phyloP scores from a whole-genome alignment of 92 coral and sea anemone genomes.

The Chrysogorgia sp. region DNA sequence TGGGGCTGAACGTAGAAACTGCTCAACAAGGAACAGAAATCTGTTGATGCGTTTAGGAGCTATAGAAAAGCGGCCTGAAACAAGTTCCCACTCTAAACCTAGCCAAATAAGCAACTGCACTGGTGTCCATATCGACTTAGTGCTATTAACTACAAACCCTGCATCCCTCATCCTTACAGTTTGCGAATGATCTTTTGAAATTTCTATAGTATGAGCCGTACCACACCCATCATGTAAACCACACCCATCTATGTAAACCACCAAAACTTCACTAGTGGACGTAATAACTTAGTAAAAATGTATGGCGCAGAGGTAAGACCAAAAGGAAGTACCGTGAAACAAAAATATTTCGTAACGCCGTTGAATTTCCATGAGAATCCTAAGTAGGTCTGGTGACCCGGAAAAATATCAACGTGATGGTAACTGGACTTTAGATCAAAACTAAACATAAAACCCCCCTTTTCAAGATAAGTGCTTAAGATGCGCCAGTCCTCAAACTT shows the following conservation, averaged over 20 bases:
- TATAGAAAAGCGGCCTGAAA: conserved; percentile 7
- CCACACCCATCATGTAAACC: conserved; percentile 63
- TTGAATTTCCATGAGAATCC: conserved; percentile 59
- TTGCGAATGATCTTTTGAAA: conserved; percentile 32
- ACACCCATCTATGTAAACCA: conserved; percentile 36
- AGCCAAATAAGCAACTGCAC: conserved; percentile 50
- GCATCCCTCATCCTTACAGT: conserved; percentile 31
- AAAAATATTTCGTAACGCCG: conserved; percentile 41
- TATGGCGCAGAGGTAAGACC: conserved; percentile 65
- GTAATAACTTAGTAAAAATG: conserved; percentile 60
- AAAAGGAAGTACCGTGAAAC: conserved; percentile 54
- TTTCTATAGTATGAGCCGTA: not conserved
- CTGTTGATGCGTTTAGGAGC: conserved; percentile 26
- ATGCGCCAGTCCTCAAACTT: conserved; percentile 17
- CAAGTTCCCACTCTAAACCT: conserved; percentile 50
- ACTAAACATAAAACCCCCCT: conserved; percentile 43
- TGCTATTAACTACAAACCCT: conserved; percentile 49
- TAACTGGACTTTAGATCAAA: conserved; percentile 62
- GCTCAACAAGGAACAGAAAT: conserved; percentile 6
- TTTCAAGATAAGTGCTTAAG: not conserved
- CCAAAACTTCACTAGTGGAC: conserved; percentile 65
- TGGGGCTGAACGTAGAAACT: conserved; percentile 26
- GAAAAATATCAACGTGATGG: conserved; percentile 64
- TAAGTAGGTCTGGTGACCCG: conserved; percentile 52
- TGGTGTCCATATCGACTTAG: conserved; percentile 53